Percentiles rank a stretch among this genome's conserved stretches.
These are phyloP conservation scores for Clarias laeviceps DNA, from an alignment of 2,797 vertebrate genomes.

Conservation along the genomic window DNA sequence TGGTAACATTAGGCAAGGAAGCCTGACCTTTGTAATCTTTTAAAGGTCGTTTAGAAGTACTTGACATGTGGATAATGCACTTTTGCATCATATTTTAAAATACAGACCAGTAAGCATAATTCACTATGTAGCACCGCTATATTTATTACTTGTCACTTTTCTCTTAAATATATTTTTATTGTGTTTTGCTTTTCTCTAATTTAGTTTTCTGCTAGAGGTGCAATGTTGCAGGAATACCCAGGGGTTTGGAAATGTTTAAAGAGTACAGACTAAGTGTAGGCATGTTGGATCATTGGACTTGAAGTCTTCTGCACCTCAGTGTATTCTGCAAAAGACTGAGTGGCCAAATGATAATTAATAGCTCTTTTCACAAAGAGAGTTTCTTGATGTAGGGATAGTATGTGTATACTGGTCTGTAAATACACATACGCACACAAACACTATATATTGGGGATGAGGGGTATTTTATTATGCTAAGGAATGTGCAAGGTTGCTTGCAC, in stretches of 20 bases:
- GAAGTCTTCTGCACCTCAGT: conserved; percentile 30
- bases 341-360: conserved; percentile 46
- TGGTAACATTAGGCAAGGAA: conserved; percentile 49
- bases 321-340: conserved; percentile 37
- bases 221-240: conserved; percentile 68
- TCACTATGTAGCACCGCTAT: conserved; percentile 73
- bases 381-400: conserved; percentile 3
- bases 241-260: conserved; percentile 60
- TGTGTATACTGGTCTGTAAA: conserved; percentile 58
- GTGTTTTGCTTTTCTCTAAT: conserved; percentile 43
- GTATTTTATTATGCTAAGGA: conserved; percentile 77
- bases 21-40: conserved; percentile 57
- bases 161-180: conserved; percentile 37
- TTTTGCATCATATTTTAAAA: conserved; percentile 75
- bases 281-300: conserved; percentile 32
- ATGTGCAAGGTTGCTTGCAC: conserved; percentile 80
- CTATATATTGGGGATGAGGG: conserved; percentile 60
- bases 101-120: conserved; percentile 61
- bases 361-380: conserved; percentile 61
- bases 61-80: conserved; percentile 73
- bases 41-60: conserved; percentile 69
- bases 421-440: conserved; percentile 40
- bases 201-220: conserved; percentile 58
- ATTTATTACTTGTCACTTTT: conserved; percentile 69
- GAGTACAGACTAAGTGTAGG: conserved; percentile 45